These are phyloP conservation scores for Bolinopsis microptera DNA, from an alignment of 37 sponge, comb jelly and placozoan species.

Conservation along the genomic window DNA sequence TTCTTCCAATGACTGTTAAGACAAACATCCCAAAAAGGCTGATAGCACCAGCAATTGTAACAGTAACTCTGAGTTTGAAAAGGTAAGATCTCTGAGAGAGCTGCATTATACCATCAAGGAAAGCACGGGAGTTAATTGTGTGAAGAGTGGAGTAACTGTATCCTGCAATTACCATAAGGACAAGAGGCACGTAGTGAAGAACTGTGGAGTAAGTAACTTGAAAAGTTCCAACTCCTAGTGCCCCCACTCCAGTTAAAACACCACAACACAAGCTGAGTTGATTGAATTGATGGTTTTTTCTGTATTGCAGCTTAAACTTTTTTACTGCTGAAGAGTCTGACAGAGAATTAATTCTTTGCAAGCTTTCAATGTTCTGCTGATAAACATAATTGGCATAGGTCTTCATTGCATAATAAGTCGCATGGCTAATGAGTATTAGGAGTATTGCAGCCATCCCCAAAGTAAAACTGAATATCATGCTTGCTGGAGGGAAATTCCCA, in stretches of 20 bases:
- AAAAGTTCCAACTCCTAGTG: constrained; percentile 3
- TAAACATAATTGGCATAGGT: not conserved
- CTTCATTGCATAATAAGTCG: not conserved
- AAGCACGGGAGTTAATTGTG: not conserved
- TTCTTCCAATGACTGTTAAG: not conserved
- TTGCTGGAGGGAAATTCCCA: not conserved
- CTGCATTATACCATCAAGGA: not conserved
- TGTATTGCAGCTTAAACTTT: not conserved
- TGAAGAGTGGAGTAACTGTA: not conserved
- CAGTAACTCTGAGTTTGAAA: not conserved
- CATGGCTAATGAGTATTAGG: not conserved
- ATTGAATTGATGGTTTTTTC: not conserved
- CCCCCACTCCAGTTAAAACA: not conserved
- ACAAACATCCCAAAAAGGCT: not conserved
- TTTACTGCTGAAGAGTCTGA: not conserved
- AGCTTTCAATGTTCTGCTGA: not conserved
- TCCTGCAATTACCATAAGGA: not conserved
- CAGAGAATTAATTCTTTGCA: not conserved
- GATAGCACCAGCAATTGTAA: not conserved
- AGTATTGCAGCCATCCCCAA: constrained; percentile 4
- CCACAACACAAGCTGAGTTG: not conserved
- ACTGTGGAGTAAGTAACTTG: not conserved
- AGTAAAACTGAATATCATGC: not conserved
- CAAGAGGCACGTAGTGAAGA: not conserved
- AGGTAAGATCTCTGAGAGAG: not conserved